Conservation (phyloP, 2,113 vertebrate species). For the Dicentrarchus labrax region DNA sequence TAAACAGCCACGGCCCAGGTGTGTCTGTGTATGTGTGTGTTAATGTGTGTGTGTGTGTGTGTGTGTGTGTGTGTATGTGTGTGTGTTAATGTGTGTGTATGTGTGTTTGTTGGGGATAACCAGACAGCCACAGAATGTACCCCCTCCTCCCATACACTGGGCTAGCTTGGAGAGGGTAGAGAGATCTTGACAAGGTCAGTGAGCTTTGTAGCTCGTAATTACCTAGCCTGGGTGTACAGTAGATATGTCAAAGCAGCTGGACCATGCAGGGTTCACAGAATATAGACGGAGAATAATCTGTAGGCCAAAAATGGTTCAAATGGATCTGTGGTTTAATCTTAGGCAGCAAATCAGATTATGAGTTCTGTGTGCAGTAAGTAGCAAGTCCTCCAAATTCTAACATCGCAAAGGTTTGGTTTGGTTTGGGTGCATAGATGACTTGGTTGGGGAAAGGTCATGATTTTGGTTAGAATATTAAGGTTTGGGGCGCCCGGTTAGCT, state of each 20-base stretch:
- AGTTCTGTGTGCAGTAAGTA: not conserved
- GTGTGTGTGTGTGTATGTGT: slow-evolving; percentile 57
- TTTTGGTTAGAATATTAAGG: not conserved
- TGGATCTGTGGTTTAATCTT: slow-evolving; percentile 8
- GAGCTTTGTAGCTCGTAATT: slow-evolving; percentile 84
- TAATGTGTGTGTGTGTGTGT: slow-evolving; percentile 27
- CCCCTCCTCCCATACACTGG: slow-evolving; percentile 51
- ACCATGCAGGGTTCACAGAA: slow-evolving; percentile 40
- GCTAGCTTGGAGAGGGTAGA: slow-evolving; percentile 53
- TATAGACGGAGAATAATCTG: slow-evolving; percentile 31
- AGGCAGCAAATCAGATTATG: not conserved
- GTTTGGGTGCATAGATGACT: not conserved
- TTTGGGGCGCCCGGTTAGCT: too few species aligned
- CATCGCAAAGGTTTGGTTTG: not conserved
- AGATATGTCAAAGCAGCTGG: slow-evolving; percentile 71
- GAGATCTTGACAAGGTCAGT: slow-evolving; percentile 82
- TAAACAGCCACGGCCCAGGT: slow-evolving; percentile 69
- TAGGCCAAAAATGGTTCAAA: slow-evolving; percentile 29
- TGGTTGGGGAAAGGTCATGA: not conserved
- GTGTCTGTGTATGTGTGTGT: slow-evolving; percentile 47
- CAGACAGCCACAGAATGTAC: slow-evolving; percentile 63
- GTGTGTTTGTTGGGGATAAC: slow-evolving; percentile 49
- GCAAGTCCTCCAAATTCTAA: not conserved
- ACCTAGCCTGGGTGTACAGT: slow-evolving; percentile 72
- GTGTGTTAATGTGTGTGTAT: slow-evolving; percentile 10